Conservation (phyloP, 1,140 invertebrate genomes). For the Sipha flava region DNA sequence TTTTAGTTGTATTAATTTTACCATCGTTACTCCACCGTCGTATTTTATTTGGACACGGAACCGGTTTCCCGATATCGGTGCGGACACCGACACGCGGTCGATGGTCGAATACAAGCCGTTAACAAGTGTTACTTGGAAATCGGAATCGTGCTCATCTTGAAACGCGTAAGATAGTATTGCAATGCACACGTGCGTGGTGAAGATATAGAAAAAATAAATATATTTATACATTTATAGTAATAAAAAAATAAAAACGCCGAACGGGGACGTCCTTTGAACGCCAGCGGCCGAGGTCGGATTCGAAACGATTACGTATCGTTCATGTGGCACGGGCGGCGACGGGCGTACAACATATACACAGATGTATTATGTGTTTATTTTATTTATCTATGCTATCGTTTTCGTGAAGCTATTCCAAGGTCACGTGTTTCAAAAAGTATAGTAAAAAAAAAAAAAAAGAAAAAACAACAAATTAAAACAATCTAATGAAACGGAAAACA, state of each 20-base stretch:
- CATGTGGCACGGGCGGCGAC: no score
- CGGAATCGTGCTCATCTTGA: conserved; percentile 18
- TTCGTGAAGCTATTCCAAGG: not conserved
- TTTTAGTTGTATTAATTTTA: no score
- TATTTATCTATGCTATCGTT: not conserved
- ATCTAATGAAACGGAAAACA: conserved; percentile 21
- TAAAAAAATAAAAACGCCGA: not conserved
- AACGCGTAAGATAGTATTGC: no score
- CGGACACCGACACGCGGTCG: no score
- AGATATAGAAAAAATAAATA: no score
- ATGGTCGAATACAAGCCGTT: not conserved
- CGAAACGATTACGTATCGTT: not conserved
- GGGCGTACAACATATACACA: no score
- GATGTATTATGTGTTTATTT: conserved; percentile 5
- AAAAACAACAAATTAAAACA: conserved; percentile 14
- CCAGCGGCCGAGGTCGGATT: conserved; percentile 4
- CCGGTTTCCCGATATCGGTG: no score
- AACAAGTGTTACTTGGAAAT: not conserved
- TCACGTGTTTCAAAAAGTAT: not conserved
- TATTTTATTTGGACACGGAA: no score
- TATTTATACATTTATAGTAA: not conserved
- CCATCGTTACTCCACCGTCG: no score
- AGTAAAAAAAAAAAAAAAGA: no score
- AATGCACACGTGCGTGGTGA: no score
- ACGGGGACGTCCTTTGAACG: conserved; percentile 4